Conservation (phyloP, 2,888 invertebrate species). For the Dicycla oo region DNA sequence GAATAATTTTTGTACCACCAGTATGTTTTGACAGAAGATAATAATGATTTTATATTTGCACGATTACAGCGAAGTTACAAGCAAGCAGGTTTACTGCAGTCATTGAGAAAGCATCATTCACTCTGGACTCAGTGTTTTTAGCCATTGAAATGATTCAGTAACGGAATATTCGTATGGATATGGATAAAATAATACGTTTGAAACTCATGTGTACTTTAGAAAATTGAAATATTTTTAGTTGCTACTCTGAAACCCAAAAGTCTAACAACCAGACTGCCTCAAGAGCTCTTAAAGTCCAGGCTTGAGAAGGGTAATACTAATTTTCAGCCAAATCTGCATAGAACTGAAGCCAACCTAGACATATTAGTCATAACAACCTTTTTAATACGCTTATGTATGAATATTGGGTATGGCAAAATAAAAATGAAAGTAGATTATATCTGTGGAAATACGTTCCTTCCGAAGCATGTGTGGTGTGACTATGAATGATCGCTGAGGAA, state of each 20-base stretch:
- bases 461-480: no score
- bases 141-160: neutral
- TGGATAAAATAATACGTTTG: neutral
- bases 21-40: neutral
- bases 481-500: no score
- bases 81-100: neutral
- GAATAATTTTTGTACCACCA: neutral
- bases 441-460: no score
- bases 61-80: neutral
- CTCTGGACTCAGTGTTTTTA: neutral
- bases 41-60: neutral
- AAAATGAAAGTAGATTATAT: no score
- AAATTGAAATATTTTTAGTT: neutral
- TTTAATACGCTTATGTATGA: no score
- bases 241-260: no score
- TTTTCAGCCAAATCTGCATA: neutral
- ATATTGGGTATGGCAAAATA: no score
- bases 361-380: neutral
- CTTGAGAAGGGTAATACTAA: neutral
- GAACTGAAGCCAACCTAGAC: neutral
- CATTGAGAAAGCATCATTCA: neutral
- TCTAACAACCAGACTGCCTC: neutral
- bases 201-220: neutral
- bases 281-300: neutral
- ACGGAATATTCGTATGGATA: neutral